Base-by-base conservation (phyloP, 2,888 invertebrate genomes). In the Apamea sordens region DNA sequence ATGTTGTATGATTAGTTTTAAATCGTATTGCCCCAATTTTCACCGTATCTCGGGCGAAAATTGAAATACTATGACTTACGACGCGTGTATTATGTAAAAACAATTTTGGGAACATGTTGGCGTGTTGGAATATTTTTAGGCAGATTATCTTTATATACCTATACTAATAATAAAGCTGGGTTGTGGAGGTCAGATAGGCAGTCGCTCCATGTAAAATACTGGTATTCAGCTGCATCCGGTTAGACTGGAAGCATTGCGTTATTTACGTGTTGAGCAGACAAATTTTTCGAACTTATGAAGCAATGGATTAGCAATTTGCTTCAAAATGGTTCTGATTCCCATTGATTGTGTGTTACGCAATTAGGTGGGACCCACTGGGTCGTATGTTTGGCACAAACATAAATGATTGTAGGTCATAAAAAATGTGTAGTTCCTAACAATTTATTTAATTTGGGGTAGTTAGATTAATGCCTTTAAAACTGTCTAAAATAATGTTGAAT, bases 1-100 rank as follows among this genome's bases (percentile, higher is more conserved):
- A 86, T 89, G 88, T 86, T 86, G 82, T 85, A 82, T 87, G 90
- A 89, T 91, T 89, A 89, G 89, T 91, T 91, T 90, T 89, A 90
- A 91, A 91, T 90, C 89, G 86, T 89, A 89, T 89, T 89, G 90
- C 79, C 82, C 89, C 86, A 88, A 89, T 91, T 91, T 88, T 80
- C 67, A 69, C 68, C 75, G 86, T 84, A 76, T 77, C 73, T 78
- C 83, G 79, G 76, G 77, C 76, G 84, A 85, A 86, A 87, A 87
- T 86, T 87, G 84, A 75, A 83, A 78, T 86, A 80, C 86, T 83
- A 84, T 83, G 87, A 86, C 71, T 77, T 67, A 79, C 79, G 77
- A 83, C 67, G 77, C 68, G 68, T 79, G 76, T 84, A 68, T 78
- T 77, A 77, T 71, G 83, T 76, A 76, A 81, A 79, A 86, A 83